phyloP scores from a whole-genome alignment of 2,888 invertebrate genomes.

The Pseudeuparius sepicola region DNA sequence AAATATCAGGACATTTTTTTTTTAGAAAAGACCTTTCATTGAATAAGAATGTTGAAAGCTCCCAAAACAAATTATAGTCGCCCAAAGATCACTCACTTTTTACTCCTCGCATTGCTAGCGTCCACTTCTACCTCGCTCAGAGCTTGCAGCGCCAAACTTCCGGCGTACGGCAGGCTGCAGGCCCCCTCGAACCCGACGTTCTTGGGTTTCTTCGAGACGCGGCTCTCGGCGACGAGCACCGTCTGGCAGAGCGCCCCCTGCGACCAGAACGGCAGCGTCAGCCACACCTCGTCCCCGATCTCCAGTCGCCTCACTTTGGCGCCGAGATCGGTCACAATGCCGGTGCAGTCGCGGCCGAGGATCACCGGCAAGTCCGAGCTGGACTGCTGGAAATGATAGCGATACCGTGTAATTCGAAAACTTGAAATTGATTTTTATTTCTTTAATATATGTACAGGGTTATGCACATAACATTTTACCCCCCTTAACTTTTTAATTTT shows the following conservation, averaged over 20 bases:
- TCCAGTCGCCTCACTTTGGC: slow-evolving; percentile 46
- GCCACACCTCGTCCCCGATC: slow-evolving; percentile 54
- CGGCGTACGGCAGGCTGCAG: slow-evolving; percentile 50
- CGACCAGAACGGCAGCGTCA: slow-evolving; percentile 48
- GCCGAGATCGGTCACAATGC: slow-evolving; percentile 52
- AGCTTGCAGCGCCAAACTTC: slow-evolving; percentile 46
- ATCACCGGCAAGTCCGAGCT: slow-evolving; percentile 44
- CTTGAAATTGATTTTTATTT: no score
- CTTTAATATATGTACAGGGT: no score
- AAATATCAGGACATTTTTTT: no score
- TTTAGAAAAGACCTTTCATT: no score
- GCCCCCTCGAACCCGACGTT: slow-evolving; percentile 49
- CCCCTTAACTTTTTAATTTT: no score
- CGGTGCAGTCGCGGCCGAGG: slow-evolving; percentile 53
- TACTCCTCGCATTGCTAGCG: slow-evolving; percentile 41
- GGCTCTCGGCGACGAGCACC: slow-evolving; percentile 43
- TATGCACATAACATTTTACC: no score
- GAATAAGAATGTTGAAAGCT: no score
- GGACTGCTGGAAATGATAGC: slow-evolving; percentile 35
- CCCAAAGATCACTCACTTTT: slow-evolving; percentile 37
- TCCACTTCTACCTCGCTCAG: slow-evolving; percentile 41
- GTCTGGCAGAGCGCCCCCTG: slow-evolving; percentile 48
- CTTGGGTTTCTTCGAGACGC: slow-evolving; percentile 44
- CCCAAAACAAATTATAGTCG: no score
- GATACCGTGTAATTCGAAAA: no score